These are phyloP conservation scores for Rugalucina vietnamica DNA, from an alignment of 2,888 invertebrate genomes.

Conservation along the genomic window DNA sequence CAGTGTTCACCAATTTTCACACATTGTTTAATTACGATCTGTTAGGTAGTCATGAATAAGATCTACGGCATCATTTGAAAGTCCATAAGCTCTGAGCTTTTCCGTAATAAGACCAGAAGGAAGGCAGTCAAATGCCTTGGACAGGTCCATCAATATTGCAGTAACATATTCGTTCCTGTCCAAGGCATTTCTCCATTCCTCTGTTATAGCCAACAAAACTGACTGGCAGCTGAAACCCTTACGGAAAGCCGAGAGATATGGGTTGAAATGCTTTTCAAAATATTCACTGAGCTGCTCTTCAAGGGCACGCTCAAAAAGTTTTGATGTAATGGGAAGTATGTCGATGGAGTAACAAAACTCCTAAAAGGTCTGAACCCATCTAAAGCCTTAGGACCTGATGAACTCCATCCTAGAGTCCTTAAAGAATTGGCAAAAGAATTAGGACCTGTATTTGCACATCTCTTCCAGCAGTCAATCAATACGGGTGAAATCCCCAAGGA, in stretches of 20 bases:
- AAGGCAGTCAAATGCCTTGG: not conserved
- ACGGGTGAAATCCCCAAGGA: no score
- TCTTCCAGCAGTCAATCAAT: no score
- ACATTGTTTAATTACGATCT: not conserved
- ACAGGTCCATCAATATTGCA: not conserved
- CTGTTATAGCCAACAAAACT: not conserved
- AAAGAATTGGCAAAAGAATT: no score
- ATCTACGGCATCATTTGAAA: not conserved
- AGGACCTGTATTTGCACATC: no score
- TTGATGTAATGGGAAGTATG: not conserved
- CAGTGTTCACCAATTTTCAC: not conserved
- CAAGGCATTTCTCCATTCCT: slow-evolving; percentile 1
- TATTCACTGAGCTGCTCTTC: not conserved
- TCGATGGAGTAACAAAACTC: no score
- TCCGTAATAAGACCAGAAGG: not conserved
- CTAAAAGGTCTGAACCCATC: no score
- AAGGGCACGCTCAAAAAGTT: not conserved
- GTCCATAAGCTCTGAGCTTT: not conserved
- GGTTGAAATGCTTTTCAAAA: slow-evolving; percentile 2
- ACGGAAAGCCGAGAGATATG: not conserved
- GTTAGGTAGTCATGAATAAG: not conserved
- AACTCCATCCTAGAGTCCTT: no score
- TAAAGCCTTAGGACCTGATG: no score
- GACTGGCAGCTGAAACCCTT: no score
- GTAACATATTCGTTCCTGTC: not conserved